phyloP scores from a whole-genome alignment of 92 coral and sea anemone species.

The Epizoanthus ramosus region DNA sequence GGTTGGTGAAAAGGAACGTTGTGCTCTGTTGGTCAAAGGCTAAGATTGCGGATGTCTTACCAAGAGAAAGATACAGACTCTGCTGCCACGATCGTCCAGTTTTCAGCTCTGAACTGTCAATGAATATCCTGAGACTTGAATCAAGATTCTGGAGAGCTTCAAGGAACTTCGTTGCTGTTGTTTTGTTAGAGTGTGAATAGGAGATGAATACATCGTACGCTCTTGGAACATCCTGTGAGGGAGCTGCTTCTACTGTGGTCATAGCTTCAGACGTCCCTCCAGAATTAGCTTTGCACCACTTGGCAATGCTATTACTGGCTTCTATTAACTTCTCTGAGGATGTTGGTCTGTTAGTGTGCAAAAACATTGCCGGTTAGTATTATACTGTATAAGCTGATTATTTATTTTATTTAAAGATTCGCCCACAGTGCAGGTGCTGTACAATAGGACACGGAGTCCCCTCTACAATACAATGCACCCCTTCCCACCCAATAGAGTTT shows the following conservation, averaged over 20 bases:
- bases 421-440: no score
- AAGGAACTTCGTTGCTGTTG: conserved; percentile 63
- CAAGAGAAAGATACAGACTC: conserved; percentile 80
- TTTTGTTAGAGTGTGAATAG: conserved; percentile 78
- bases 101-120: conserved; percentile 85
- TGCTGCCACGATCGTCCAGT: conserved; percentile 97
- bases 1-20: no score
- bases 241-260: conserved; percentile 5
- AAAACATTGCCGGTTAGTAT: not conserved
- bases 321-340: conserved; percentile 61
- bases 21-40: no score
- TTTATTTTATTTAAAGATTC: no score
- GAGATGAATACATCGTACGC: conserved; percentile 90
- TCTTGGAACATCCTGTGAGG: not conserved
- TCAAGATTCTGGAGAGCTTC: conserved; percentile 59
- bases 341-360: conserved; percentile 47
- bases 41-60: conserved; percentile 31
- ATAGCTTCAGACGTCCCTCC: not conserved
- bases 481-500: no score
- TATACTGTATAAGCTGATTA: no score
- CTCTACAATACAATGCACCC: no score
- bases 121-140: conserved; percentile 77
- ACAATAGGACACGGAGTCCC: no score
- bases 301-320: conserved; percentile 55
- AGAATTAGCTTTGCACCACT: conserved; percentile 14